These are phyloP conservation scores for Heliconius sara DNA, from an alignment of 2,888 invertebrate species.

Conservation along the genomic window DNA sequence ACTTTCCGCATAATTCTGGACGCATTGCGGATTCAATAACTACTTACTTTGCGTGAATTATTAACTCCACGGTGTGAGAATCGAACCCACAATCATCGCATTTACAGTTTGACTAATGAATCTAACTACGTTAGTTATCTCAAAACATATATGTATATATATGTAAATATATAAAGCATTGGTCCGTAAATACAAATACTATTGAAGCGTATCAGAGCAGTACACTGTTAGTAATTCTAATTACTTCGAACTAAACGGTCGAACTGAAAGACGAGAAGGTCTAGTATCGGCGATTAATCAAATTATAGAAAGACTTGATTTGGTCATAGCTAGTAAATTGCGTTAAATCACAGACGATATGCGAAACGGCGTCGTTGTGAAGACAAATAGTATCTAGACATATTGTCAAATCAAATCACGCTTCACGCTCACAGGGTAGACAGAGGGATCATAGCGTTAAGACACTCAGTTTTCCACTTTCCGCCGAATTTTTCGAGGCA, in stretches of 20 bases:
- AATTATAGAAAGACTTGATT: not conserved
- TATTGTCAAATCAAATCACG: no score
- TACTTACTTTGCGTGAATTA: no score
- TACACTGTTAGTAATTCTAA: slow-evolving; percentile 24
- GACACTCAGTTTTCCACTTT: no score
- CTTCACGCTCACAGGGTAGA: no score
- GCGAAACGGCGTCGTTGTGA: not conserved
- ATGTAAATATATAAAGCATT: not conserved
- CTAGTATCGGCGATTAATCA: slow-evolving; percentile 3
- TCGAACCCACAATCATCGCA: no score
- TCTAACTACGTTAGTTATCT: not conserved
- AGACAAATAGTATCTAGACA: no score
- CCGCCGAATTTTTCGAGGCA: no score
- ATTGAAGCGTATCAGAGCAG: slow-evolving; percentile 16
- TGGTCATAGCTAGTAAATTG: not conserved
- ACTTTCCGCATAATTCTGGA: no score
- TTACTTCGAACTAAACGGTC: slow-evolving; percentile 23
- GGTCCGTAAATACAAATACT: slow-evolving; percentile 1
- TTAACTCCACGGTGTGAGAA: no score
- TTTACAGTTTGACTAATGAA: not conserved
- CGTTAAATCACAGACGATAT: not conserved
- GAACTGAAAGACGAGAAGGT: slow-evolving; percentile 7
- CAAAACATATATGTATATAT: not conserved
- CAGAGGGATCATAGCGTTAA: no score
- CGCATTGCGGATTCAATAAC: no score